phyloP scores from a whole-genome alignment of 1,140 invertebrate genomes.

The Pseudomyrmex sp. region DNA sequence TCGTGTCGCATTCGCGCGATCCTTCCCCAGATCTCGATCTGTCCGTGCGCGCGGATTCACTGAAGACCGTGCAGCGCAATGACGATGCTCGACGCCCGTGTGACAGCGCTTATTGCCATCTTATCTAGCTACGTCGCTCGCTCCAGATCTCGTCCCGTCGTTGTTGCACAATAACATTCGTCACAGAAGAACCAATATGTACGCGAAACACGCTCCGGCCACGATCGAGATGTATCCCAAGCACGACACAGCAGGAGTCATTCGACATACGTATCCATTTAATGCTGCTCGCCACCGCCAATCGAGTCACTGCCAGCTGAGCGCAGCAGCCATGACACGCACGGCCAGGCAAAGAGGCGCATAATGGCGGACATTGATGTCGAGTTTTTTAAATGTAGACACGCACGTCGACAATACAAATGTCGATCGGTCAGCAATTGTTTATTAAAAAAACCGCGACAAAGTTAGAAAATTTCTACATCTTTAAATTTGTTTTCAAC shows the following conservation, averaged over 20 bases:
- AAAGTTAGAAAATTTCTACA: no score
- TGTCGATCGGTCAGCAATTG: no score
- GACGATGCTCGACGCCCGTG: constrained; percentile 5
- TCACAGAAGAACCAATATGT: background rate
- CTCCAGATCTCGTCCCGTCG: no score
- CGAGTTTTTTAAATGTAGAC: no score
- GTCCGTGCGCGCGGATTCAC: background rate
- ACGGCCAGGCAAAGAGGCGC: constrained; percentile 35
- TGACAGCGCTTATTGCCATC: constrained; percentile 32
- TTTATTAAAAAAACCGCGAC: no score
- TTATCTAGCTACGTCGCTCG: background rate
- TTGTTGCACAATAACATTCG: background rate
- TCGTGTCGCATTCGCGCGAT: constrained; percentile 31
- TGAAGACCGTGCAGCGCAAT: background rate
- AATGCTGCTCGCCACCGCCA: background rate
- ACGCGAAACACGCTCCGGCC: background rate
- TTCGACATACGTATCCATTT: constrained; percentile 14
- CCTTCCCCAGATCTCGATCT: constrained; percentile 43
- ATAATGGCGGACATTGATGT: constrained; percentile 2
- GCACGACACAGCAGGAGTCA: background rate
- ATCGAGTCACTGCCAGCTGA: constrained; percentile 49
- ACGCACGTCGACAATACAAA: no score
- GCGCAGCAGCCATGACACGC: constrained; percentile 44
- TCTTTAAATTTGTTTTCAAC: no score
- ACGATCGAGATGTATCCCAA: background rate